phyloP scores from a whole-genome alignment of 2,888 invertebrate species.

The Parapristionchus giblindavisi region DNA sequence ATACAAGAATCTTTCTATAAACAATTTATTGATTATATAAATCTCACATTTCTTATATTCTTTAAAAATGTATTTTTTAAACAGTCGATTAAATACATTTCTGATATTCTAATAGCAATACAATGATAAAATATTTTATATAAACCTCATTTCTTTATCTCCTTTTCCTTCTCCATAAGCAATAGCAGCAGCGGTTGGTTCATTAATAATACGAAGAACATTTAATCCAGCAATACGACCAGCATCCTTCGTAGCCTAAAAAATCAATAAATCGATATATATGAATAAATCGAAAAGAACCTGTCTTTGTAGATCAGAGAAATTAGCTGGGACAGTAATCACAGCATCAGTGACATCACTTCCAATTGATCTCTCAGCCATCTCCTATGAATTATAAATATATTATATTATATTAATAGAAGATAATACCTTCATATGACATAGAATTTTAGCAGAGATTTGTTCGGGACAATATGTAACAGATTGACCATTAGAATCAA shows the following conservation, averaged over 20 bases:
- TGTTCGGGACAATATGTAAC: constrained; percentile 6
- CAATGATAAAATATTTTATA: not conserved
- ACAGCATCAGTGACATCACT: constrained; percentile 21
- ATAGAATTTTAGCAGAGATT: not conserved
- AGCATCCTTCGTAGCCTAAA: constrained; percentile 2
- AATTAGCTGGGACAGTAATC: constrained; percentile 37
- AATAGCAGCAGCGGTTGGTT: constrained; percentile 17
- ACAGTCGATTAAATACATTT: not conserved
- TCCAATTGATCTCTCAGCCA: constrained; percentile 31
- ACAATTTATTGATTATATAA: not conserved
- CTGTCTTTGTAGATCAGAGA: constrained; percentile 28
- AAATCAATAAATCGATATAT: not conserved
- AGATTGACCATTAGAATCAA: not conserved
- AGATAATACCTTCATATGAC: constrained; percentile 6
- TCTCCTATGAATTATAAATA: not conserved
- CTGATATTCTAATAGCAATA: not conserved
- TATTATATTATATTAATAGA: not conserved
- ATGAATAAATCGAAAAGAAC: not conserved
- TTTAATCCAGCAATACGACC: constrained; percentile 10
- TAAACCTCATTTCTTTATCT: not conserved
- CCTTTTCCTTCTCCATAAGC: not conserved
- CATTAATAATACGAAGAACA: constrained; percentile 19
- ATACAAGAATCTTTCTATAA: constrained; percentile 14
- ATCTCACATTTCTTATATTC: not conserved
- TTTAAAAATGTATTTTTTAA: not conserved